A percentile compares a stretch with the other conserved stretches of the same genome.
Conservation (phyloP, 2,113 vertebrate genomes). For the Sinocyclocheilus grahami region DNA sequence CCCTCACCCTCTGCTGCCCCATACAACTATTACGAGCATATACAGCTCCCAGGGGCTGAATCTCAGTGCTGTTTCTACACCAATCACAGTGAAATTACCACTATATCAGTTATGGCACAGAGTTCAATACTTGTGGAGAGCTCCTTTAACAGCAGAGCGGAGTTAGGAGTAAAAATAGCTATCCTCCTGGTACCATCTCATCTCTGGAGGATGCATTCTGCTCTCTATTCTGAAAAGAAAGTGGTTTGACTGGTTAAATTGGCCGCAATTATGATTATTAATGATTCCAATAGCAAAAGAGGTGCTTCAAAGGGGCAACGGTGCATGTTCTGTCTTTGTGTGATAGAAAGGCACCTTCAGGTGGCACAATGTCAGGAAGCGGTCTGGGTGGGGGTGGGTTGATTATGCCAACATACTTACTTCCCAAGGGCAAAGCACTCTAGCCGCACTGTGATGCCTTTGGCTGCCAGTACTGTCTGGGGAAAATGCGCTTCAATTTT, state of each 20-base stretch:
- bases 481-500: conserved; percentile 98
- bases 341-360: conserved; percentile 26
- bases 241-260: conserved; percentile 12
- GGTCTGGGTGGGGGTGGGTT: background rate
- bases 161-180: conserved; percentile 28
- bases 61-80: conserved; percentile 54
- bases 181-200: conserved; percentile 19
- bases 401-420: conserved; percentile 78
- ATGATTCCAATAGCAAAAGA: conserved; percentile 14
- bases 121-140: conserved; percentile 61
- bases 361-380: background rate
- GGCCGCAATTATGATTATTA: conserved; percentile 37
- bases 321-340: background rate
- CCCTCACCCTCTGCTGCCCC: conserved; percentile 15
- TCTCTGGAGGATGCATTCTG: background rate
- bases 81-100: conserved; percentile 63
- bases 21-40: conserved; percentile 68
- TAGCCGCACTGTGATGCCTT: conserved; percentile 89
- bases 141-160: conserved; percentile 66
- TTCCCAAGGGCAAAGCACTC: conserved; percentile 98
- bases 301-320: background rate
- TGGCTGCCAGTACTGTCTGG: conserved; percentile 86
- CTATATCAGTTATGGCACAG: conserved; percentile 55
- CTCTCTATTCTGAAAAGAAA: conserved; percentile 16
- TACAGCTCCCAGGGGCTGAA: conserved; percentile 66